Conservation (phyloP, 2,113 vertebrate species). For the Columbina picui region DNA sequence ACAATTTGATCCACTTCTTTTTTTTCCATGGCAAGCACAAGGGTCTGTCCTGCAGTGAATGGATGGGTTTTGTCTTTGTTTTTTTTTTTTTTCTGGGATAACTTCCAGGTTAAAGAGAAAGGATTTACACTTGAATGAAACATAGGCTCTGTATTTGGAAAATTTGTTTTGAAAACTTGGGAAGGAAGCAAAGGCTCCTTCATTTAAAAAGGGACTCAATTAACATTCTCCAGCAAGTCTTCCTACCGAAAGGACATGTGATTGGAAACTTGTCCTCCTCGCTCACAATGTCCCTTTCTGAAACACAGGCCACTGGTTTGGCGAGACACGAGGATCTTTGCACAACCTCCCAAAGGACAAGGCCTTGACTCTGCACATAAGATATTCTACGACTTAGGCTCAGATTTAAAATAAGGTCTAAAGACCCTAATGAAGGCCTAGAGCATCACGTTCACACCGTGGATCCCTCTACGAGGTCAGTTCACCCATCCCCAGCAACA, state of each 20-base stretch:
- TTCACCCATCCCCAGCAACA: neutral
- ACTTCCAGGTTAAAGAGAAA: slow-evolving; percentile 70
- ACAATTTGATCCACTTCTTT: slow-evolving; percentile 23
- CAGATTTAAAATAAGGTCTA: neutral
- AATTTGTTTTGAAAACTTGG: slow-evolving; percentile 66
- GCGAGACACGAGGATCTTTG: slow-evolving; percentile 1
- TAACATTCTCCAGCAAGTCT: slow-evolving; percentile 56
- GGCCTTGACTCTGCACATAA: neutral
- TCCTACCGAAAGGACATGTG: slow-evolving; percentile 37
- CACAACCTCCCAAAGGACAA: neutral
- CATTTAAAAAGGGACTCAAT: slow-evolving; percentile 49
- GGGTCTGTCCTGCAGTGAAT: slow-evolving; percentile 47
- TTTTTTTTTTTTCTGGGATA: slow-evolving; percentile 47
- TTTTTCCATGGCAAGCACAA: neutral
- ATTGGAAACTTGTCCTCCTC: neutral
- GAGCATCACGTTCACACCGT: neutral
- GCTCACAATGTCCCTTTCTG: slow-evolving; percentile 35
- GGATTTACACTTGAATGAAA: slow-evolving; percentile 67
- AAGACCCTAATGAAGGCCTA: neutral
- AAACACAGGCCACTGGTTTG: neutral
- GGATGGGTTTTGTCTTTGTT: neutral
- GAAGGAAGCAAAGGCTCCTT: slow-evolving; percentile 62
- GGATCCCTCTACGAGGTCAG: neutral
- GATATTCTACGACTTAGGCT: neutral
- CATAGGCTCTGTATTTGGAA: slow-evolving; percentile 50